Percentiles rank a stretch among this genome's conserved stretches.
Conservation (phyloP, 2,888 invertebrate species). For the Noctua pronuba region DNA sequence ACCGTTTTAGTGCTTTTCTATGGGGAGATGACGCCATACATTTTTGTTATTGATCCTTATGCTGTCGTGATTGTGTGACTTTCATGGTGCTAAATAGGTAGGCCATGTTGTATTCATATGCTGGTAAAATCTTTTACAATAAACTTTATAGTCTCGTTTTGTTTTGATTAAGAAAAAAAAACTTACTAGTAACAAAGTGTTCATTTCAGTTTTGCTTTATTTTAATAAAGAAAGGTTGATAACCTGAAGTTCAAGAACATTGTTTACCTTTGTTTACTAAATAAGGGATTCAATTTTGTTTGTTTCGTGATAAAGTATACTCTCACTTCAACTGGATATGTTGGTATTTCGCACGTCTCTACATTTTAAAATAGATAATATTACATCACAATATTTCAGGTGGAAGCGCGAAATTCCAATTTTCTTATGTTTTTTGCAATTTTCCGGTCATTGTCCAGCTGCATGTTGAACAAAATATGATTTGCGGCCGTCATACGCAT, state of each 20-base stretch:
- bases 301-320: background rate
- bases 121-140: slow-evolving; percentile 30
- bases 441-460: too few relatives aligned
- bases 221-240: background rate
- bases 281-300: slow-evolving; percentile 6
- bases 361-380: background rate
- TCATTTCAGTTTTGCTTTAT: background rate
- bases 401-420: too few relatives aligned
- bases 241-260: background rate
- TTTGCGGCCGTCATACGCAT: too few relatives aligned
- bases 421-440: too few relatives aligned
- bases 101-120: slow-evolving; percentile 31
- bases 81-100: slow-evolving; percentile 39
- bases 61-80: slow-evolving; percentile 53
- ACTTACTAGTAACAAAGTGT: too few relatives aligned
- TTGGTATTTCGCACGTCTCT: background rate
- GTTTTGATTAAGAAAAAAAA: slow-evolving; percentile 6
- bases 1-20: slow-evolving; percentile 54
- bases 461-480: too few relatives aligned
- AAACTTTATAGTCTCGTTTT: background rate
- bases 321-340: background rate
- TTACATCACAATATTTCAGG: background rate
- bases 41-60: slow-evolving; percentile 62
- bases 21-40: slow-evolving; percentile 52
- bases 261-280: background rate